Evolutionary conservation across 2,113 vertebrate species (phyloP), one percentile per base, ranked within the genome.

Genomic region (Nothobranchius furzeri): DNA sequence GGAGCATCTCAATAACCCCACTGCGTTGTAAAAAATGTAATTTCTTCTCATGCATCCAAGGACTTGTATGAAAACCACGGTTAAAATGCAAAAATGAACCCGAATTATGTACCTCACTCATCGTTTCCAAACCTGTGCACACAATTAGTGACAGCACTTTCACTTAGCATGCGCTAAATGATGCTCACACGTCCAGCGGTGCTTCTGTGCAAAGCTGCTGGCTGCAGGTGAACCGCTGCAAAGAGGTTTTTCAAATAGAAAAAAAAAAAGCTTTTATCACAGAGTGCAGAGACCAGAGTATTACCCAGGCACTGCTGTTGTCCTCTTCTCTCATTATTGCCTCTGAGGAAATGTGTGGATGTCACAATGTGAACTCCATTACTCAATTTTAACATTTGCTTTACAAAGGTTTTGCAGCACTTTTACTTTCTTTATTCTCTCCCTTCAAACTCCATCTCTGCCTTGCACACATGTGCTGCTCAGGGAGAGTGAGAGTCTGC

Each of bases 391-490:
- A 54, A 80, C 54, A 46, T 55, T 64, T 55, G 43, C 47, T 55
- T 50, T 48, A 17, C 52, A 46, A 17, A 46, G 59, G 25, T 64
- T 76, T 46, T 73, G 71, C 64, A 78, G 51, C 45, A 50, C 55
- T 66, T 81, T 73, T 70, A 65, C 57, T n/a, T 61, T 65, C 55
- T 67, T 75, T 71, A 65, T 78, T 80, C 5, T 73, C 56, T 79
- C 69, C 11, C 66, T 76, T 50, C 53, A 52, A 52, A 68, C 60
- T 79, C 61, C 47, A 58, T 82, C 79, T 84, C 78, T 68, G 74
- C 70, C 85, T 87, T 85, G 76, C 74, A 88, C 84, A 89, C 79
- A 88, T 85, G 81, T 50, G 74, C 76, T 78, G 77, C 58, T 53
- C 14, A 9, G 62, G 12, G 75, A 78, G 82, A 74, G 88, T 88